Conservation (phyloP, 2,888 invertebrate genomes). For the Agelastica alni region DNA sequence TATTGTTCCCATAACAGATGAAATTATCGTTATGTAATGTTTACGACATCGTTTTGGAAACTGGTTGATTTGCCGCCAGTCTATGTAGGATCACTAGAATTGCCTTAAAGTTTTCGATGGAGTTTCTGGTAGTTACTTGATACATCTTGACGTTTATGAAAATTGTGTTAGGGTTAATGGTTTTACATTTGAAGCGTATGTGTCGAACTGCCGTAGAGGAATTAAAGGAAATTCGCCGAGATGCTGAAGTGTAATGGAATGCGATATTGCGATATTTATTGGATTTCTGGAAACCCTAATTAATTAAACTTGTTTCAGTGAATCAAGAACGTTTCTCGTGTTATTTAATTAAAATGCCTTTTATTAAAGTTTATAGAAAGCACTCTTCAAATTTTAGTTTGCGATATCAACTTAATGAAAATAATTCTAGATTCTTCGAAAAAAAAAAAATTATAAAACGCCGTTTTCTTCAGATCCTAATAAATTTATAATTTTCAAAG, state of each 20-base stretch:
- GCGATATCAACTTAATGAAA: no score
- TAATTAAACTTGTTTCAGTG: not conserved
- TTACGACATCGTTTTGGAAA: not conserved
- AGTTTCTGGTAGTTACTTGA: constrained; percentile 14
- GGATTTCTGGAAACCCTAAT: not conserved
- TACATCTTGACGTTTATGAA: constrained; percentile 15
- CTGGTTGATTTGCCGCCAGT: constrained; percentile 1
- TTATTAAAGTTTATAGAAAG: no score
- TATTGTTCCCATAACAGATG: no score
- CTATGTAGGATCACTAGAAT: constrained; percentile 1
- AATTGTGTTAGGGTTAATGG: constrained; percentile 18
- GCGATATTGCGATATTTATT: not conserved
- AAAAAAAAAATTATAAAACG: no score
- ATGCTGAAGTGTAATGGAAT: constrained; percentile 6
- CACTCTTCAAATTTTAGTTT: no score
- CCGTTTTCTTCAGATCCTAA: no score
- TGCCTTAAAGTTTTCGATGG: not conserved
- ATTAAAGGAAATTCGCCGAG: constrained; percentile 5
- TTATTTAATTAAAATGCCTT: no score
- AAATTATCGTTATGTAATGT: no score
- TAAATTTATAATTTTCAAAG: no score
- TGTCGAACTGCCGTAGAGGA: constrained; percentile 11
- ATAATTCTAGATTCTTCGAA: no score
- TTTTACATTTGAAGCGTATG: constrained; percentile 15
- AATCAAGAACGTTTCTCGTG: no score